Evolutionary conservation across 2,113 vertebrate genomes (phyloP), one percentile per base, ranked within the genome.

Genomic region (Cynoglossus semilaevis): DNA sequence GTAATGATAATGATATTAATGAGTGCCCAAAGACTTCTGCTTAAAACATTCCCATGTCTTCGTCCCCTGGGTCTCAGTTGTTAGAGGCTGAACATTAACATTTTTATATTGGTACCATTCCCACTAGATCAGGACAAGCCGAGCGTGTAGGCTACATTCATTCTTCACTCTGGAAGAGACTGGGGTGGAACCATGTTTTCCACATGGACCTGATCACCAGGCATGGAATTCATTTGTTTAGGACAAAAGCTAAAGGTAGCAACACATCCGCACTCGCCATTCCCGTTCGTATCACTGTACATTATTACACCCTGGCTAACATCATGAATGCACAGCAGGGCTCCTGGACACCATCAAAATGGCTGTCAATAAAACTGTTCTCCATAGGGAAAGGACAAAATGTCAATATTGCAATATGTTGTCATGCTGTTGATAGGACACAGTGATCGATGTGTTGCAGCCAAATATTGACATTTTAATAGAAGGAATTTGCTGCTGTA

Each of bases 1-100:
- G 63, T 69, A 67, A 67, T 72, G 61, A 73, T 85, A 72, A 85
- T 73, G 74, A 80, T 78, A 78, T 74, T 78, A 83, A 75, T 68
- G 56, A 57, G 55, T 65, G 70, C 75, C 77, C 72, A 79, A 75
- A 83, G 77, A 77, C 66, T 51, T 67, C 22, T 51, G 10, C 46
- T 9, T 29, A 43, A 58, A 18, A 67, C 48, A 85, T 83, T 71
- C 74, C 19, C 84, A 85, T 81, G 76, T 77, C 67, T 6, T 79
- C 55, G 63, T 77, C 74, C 71, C 66, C 47, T 61, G 61, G 57
- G 78, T 51, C 13, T 54, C 14, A 64, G 63, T 43, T 79, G 69
- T 73, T 59, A 13, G 51, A 57, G 83, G 76, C 16, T 53, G 57
- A 51, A 52, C 70, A 83, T 85, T 79, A 81, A 77, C 71, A 77